Evolutionary conservation across 2,113 vertebrate genomes (phyloP).

Genomic region (Meles meles): DNA sequence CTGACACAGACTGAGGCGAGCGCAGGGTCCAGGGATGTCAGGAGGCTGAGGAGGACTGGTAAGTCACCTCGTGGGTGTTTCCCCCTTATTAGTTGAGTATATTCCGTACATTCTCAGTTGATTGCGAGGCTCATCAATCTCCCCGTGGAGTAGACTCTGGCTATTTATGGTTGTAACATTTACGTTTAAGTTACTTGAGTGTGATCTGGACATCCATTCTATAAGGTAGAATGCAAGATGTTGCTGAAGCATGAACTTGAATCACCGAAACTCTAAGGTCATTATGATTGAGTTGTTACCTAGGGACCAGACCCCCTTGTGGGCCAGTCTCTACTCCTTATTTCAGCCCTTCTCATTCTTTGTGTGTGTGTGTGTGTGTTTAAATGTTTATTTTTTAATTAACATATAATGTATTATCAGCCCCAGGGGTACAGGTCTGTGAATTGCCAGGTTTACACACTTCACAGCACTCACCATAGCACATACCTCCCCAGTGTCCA

Average conservation of each 20-base stretch:
- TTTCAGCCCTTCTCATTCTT: not conserved
- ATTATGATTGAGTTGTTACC: not conserved
- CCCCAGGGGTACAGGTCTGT: no score
- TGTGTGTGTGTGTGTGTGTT: no score
- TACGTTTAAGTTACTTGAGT: not conserved
- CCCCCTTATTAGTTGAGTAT: not conserved
- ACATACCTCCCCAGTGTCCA: no score
- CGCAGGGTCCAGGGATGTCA: not conserved
- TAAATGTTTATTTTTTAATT: no score
- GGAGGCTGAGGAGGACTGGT: not conserved
- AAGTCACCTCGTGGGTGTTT: not conserved
- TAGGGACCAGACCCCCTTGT: not conserved
- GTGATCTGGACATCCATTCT: not conserved
- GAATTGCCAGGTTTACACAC: no score
- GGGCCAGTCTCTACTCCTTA: not conserved
- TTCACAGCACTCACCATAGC: no score
- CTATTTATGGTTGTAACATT: not conserved
- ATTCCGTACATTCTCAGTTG: not conserved
- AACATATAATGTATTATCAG: no score
- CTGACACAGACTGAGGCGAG: not conserved
- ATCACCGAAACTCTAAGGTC: not conserved
- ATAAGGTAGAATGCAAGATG: not conserved
- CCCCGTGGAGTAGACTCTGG: not conserved
- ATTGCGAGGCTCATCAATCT: not conserved
- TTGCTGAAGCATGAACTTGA: not conserved